Evolutionary conservation across 2,888 invertebrate species (phyloP).

Genomic region (Nephrotoma flavescens): DNA sequence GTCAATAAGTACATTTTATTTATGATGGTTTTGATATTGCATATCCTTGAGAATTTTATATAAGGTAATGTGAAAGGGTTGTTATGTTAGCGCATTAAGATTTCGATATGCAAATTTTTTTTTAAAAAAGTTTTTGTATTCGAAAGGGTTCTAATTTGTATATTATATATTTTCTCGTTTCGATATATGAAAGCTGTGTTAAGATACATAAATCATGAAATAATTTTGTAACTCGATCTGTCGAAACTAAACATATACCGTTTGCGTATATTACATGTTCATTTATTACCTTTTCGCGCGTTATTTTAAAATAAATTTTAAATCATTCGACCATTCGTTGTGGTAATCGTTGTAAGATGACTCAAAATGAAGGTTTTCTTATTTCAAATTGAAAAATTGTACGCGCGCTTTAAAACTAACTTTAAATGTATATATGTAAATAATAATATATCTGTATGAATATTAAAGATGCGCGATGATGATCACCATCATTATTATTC

Average conservation of each 20-base stretch:
- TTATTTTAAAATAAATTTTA: not conserved
- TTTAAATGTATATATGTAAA: not conserved
- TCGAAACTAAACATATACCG: not conserved
- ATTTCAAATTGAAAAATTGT: not conserved
- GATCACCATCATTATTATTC: not conserved
- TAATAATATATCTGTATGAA: not conserved
- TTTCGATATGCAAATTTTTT: not conserved
- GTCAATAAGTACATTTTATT: not conserved
- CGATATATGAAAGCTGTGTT: not conserved
- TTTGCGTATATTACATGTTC: not conserved
- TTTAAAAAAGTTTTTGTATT: too few species aligned
- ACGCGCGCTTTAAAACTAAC: not conserved
- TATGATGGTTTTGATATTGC: not conserved
- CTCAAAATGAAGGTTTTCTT: not conserved
- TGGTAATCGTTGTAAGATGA: not conserved
- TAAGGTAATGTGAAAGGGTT: not conserved
- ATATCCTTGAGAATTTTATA: not conserved
- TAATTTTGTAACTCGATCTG: not conserved
- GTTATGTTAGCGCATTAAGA: not conserved
- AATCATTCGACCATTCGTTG: not conserved
- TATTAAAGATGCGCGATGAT: not conserved
- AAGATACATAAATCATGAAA: not conserved
- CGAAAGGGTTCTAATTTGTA: not conserved
- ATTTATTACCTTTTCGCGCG: not conserved
- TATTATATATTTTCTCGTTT: not conserved